These are phyloP conservation scores for Pararge aegeria DNA, from an alignment of 1,140 invertebrate genomes.

Conservation along the genomic window DNA sequence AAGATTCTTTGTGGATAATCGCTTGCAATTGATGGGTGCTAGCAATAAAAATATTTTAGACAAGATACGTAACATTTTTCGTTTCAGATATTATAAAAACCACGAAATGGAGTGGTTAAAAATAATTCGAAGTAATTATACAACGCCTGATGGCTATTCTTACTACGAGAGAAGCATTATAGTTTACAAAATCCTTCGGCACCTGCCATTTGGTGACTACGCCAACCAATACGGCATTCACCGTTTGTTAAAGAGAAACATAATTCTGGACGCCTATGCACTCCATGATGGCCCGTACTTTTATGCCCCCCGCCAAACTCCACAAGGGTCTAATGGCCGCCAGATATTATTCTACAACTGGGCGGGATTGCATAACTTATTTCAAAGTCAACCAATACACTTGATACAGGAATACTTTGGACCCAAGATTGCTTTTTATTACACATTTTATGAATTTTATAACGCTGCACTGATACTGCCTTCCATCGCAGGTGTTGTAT, in stretches of 20 bases:
- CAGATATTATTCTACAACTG: constrained; percentile 34
- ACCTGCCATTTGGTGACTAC: constrained; percentile 27
- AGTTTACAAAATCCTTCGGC: constrained; percentile 30
- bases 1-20: constrained; percentile 28
- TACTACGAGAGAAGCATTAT: constrained; percentile 30
- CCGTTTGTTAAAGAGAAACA: constrained; percentile 26
- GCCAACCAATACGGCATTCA: constrained; percentile 23
- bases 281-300: constrained; percentile 37
- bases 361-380: constrained; percentile 19
- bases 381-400: constrained; percentile 28
- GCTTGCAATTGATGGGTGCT: constrained; percentile 14
- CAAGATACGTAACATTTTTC: not conserved
- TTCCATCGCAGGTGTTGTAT: constrained; percentile 11
- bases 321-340: constrained; percentile 21
- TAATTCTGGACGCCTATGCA: constrained; percentile 30
- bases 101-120: constrained; percentile 29
- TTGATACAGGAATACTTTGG: constrained; percentile 34
- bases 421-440: constrained; percentile 30
- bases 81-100: not conserved
- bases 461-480: constrained; percentile 22
- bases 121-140: constrained; percentile 18
- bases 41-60: not conserved
- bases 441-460: constrained; percentile 28
- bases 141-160: constrained; percentile 16
- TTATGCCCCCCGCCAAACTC: constrained; percentile 17